Evolutionary conservation across 2,888 invertebrate species (phyloP).

Genomic region (Spilosoma lubricipeda): DNA sequence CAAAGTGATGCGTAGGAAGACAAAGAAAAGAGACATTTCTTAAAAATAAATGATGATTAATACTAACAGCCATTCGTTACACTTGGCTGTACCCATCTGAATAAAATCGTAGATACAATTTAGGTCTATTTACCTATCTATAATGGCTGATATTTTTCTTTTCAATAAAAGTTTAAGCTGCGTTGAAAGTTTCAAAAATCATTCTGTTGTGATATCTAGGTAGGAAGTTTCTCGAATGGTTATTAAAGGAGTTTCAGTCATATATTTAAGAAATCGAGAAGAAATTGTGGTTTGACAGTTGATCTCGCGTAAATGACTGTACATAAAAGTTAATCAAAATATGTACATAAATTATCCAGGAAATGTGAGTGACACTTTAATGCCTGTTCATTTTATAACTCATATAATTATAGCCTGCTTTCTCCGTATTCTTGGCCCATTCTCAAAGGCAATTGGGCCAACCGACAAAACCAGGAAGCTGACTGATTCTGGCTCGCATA

Average conservation of each 20-base stretch:
- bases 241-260: not conserved
- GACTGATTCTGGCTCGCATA: slow-evolving; percentile 57
- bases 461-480: slow-evolving; percentile 70
- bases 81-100: not conserved
- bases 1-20: slow-evolving; percentile 32
- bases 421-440: slow-evolving; percentile 78
- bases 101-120: not conserved
- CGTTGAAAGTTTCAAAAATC: not conserved
- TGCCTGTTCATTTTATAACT: slow-evolving; percentile 65
- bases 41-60: slow-evolving; percentile 30
- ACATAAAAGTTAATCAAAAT: slow-evolving; percentile 32
- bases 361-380: slow-evolving; percentile 65
- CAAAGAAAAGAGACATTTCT: slow-evolving; percentile 34
- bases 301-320: slow-evolving; percentile 3
- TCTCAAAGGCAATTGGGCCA: slow-evolving; percentile 79
- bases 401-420: slow-evolving; percentile 68
- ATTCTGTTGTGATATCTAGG: not conserved
- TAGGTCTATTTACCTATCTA: not conserved
- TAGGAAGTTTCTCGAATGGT: not conserved
- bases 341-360: slow-evolving; percentile 64
- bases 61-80: not conserved
- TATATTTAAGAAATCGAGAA: not conserved
- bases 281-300: not conserved
- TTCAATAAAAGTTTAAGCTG: not conserved
- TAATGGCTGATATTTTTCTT: not conserved